Evolutionary conservation across 2,888 invertebrate species (phyloP).

Genomic region (Eustalomyia histrio): DNA sequence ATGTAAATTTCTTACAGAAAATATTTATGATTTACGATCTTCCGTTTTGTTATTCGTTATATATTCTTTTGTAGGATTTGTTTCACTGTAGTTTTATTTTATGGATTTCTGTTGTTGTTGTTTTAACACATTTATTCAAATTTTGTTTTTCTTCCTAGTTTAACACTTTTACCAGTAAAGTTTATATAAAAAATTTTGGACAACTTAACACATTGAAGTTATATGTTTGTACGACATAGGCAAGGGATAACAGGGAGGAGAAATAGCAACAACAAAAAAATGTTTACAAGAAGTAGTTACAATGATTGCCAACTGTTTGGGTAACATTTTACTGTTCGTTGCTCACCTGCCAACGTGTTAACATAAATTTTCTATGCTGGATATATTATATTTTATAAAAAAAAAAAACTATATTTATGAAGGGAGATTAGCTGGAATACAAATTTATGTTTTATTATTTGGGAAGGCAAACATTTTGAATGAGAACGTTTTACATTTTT

Average conservation of each 20-base stretch:
- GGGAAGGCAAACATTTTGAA: no score
- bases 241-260: background rate
- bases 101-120: constrained; percentile 29
- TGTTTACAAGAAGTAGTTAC: constrained; percentile 38
- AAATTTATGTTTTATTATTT: constrained; percentile 2
- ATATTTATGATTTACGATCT: constrained; percentile 70
- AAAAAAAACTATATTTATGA: background rate
- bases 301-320: constrained; percentile 56
- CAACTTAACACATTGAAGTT: constrained; percentile 61
- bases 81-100: constrained; percentile 26
- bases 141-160: constrained; percentile 39
- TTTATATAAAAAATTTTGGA: constrained; percentile 49
- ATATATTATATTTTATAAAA: background rate
- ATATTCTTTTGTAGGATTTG: constrained; percentile 16
- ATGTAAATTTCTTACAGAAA: constrained; percentile 52
- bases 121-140: constrained; percentile 38
- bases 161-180: constrained; percentile 41
- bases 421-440: background rate
- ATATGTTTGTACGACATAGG: no score
- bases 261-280: no score
- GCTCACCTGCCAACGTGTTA: constrained; percentile 52
- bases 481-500: no score
- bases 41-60: constrained; percentile 59
- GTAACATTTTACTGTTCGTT: constrained; percentile 38
- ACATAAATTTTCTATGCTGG: constrained; percentile 43